Evolutionary conservation across 2,888 invertebrate species (phyloP).

Genomic region (Trissoscelio sp.): DNA sequence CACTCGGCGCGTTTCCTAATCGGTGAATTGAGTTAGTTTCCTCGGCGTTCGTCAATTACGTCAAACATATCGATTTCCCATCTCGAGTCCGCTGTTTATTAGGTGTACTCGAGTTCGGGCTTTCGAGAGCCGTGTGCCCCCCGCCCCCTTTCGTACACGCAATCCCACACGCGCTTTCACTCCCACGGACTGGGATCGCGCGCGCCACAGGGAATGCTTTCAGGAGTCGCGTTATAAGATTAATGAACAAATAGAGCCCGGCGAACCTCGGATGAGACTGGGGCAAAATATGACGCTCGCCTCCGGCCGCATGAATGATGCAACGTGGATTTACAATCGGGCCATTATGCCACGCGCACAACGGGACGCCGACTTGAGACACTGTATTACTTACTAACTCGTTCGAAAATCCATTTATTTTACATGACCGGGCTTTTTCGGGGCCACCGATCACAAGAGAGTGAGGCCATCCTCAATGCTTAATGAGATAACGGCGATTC

Average conservation of each 20-base stretch:
- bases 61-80: conserved; percentile 64
- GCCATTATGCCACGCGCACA: conserved; percentile 67
- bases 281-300: conserved; percentile 75
- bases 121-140: conserved; percentile 27
- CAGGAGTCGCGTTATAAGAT: conserved; percentile 81
- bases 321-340: conserved; percentile 69
- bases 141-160: conserved; percentile 6
- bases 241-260: conserved; percentile 80
- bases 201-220: conserved; percentile 67
- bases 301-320: conserved; percentile 73
- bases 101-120: conserved; percentile 35
- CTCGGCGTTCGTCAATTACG: conserved; percentile 65
- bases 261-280: conserved; percentile 75
- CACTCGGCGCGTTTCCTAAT: conserved; percentile 57
- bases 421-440: conserved; percentile 46
- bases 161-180: neutral
- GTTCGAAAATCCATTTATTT: conserved; percentile 56
- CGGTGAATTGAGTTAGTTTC: conserved; percentile 59
- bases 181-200: conserved; percentile 25
- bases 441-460: conserved; percentile 26
- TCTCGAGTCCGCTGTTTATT: conserved; percentile 54
- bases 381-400: conserved; percentile 47
- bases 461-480: conserved; percentile 9
- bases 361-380: conserved; percentile 53
- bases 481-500: conserved; percentile 50